Percentiles rank a stretch among this genome's conserved stretches.
Conservation (phyloP, 2,797 vertebrate genomes). For the Geotrypetes seraphini region DNA sequence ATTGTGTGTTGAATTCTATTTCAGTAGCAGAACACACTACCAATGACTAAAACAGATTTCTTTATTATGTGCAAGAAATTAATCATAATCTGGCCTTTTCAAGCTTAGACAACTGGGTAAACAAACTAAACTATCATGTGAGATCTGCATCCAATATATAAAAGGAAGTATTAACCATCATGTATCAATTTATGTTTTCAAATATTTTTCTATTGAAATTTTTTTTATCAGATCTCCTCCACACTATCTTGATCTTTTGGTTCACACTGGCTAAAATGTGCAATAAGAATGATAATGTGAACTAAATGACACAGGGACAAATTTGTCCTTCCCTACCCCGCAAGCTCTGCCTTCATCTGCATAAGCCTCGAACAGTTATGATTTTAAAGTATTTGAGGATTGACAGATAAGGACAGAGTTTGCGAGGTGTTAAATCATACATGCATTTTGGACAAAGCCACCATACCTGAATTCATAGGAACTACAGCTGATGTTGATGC, state of each 20-base stretch:
- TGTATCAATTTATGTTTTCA: constrained; percentile 9
- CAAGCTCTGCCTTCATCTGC: too few relatives aligned
- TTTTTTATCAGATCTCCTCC: constrained; percentile 13
- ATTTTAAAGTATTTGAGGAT: too few relatives aligned
- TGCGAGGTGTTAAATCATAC: too few relatives aligned
- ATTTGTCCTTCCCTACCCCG: too few relatives aligned
- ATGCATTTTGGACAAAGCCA: too few relatives aligned
- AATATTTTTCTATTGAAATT: constrained; percentile 5
- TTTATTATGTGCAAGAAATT: constrained; percentile 50
- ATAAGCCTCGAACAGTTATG: too few relatives aligned
- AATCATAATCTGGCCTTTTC: constrained; percentile 33
- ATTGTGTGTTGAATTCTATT: constrained; percentile 59
- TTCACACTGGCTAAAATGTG: constrained; percentile 1
- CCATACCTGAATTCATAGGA: too few relatives aligned
- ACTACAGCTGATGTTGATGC: too few relatives aligned
- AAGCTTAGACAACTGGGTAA: constrained; percentile 35
- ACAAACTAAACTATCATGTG: constrained; percentile 14
- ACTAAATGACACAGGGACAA: too few relatives aligned
- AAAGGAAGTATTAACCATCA: constrained; percentile 4
- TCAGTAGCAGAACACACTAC: constrained; percentile 48
- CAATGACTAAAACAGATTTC: constrained; percentile 53
- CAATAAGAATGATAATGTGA: background rate
- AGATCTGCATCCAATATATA: background rate
- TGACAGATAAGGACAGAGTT: too few relatives aligned
- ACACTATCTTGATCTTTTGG: background rate